Evolutionary conservation across 2,113 vertebrate genomes (phyloP).

Genomic region (Tragelaphus scriptus): DNA sequence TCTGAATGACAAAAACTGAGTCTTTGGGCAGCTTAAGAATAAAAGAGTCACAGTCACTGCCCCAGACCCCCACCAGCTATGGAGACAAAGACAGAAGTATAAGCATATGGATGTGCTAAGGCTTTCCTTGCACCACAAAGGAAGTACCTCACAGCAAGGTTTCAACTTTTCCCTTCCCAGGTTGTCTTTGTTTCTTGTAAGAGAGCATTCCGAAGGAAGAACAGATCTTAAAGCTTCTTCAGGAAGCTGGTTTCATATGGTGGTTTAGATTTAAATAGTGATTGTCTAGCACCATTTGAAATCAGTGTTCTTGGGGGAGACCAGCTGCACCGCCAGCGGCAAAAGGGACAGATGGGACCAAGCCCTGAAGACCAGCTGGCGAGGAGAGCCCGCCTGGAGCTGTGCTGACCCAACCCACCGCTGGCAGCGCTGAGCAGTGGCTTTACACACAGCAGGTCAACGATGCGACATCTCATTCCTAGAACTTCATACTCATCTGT

Average conservation of each 20-base stretch:
- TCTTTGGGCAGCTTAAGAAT: neutral
- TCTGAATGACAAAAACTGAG: neutral
- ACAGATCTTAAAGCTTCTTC: slow-evolving; percentile 83
- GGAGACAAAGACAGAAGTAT: neutral
- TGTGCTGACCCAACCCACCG: accelerated
- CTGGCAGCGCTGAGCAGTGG: neutral
- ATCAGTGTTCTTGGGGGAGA: slow-evolving; percentile 99
- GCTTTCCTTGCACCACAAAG: neutral
- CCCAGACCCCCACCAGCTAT: neutral
- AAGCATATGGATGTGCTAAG: neutral
- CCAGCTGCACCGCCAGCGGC: slow-evolving; percentile 55
- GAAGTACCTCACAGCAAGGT: neutral
- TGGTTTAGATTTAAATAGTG: slow-evolving; percentile 97
- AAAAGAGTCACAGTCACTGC: neutral
- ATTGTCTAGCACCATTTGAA: slow-evolving; percentile 99
- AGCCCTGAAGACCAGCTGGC: neutral
- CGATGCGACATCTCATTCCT: accelerated
- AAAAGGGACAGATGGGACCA: accelerated
- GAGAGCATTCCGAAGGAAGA: slow-evolving; percentile 39
- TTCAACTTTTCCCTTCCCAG: slow-evolving; percentile 35
- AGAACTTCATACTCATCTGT: neutral
- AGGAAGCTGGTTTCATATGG: slow-evolving; percentile 99
- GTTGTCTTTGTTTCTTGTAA: slow-evolving; percentile 9
- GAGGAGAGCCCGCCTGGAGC: accelerated
- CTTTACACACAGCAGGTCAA: accelerated